Percentiles rank a stretch among this genome's conserved stretches.
Evolutionary conservation across 2,888 invertebrate genomes (phyloP).

Genomic region (Ypsolopha scabrella): DNA sequence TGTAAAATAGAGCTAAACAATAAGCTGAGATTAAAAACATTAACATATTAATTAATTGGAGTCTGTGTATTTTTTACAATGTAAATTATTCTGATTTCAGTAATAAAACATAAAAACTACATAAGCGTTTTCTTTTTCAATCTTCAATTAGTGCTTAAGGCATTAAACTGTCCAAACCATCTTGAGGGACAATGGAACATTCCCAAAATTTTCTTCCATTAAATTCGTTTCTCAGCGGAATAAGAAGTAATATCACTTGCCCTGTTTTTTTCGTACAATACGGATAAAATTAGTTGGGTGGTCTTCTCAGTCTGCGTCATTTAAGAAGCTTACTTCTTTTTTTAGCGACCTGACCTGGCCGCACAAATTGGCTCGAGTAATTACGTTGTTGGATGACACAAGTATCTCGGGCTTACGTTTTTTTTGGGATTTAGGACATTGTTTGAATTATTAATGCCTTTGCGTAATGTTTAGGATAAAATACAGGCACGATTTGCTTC

Average conservation of each 20-base stretch:
- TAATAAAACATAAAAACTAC: conserved; percentile 42
- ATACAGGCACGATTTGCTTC: too few relatives aligned
- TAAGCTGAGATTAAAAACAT: conserved; percentile 50
- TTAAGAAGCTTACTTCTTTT: conserved; percentile 3
- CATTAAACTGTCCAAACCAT: too few relatives aligned
- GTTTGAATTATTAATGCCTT: background rate
- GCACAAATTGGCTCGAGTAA: conserved; percentile 27
- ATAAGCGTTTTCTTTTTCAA: conserved; percentile 6
- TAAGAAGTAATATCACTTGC: too few relatives aligned
- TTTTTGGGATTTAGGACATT: conserved; percentile 21
- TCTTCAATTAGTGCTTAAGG: background rate
- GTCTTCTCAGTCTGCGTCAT: too few relatives aligned
- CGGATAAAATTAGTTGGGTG: too few relatives aligned
- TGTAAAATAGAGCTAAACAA: conserved; percentile 51
- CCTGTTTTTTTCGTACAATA: too few relatives aligned
- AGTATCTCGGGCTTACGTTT: conserved; percentile 8
- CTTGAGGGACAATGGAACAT: too few relatives aligned
- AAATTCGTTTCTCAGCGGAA: too few relatives aligned
- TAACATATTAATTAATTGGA: conserved; percentile 47
- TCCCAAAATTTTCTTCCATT: too few relatives aligned
- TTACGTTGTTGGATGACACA: conserved; percentile 19
- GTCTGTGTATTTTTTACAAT: conserved; percentile 70
- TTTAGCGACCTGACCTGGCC: conserved; percentile 15
- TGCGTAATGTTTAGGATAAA: too few relatives aligned
- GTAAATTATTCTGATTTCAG: conserved; percentile 69